Evolutionary conservation across 2,113 vertebrate genomes (phyloP).

Genomic region (Peromyscus californicus): DNA sequence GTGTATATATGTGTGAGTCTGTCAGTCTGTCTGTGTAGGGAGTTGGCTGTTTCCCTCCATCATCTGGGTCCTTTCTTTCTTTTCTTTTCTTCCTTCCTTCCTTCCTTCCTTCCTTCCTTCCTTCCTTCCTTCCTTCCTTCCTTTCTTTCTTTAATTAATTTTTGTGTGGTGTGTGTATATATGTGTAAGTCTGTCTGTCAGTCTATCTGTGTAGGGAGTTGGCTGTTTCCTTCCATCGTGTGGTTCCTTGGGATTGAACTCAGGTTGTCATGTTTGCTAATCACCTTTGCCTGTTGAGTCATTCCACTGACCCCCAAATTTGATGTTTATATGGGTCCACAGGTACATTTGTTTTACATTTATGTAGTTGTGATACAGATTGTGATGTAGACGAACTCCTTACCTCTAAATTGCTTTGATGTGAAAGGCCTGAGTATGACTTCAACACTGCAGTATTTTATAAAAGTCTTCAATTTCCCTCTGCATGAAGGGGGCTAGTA

Average conservation of each 20-base stretch:
- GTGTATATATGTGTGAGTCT: not conserved
- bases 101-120: not conserved
- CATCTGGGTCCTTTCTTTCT: no score
- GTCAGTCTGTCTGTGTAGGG: not conserved
- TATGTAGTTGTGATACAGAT: not conserved
- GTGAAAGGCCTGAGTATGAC: constrained; percentile 16
- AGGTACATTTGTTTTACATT: constrained; percentile 46
- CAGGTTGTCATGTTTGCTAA: not conserved
- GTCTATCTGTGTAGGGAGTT: not conserved
- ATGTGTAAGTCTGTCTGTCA: not conserved
- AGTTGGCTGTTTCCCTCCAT: not conserved
- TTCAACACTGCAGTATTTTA: constrained; percentile 4
- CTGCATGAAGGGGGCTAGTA: not conserved
- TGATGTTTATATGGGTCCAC: not conserved
- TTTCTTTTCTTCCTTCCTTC: no score
- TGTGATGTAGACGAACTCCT: not conserved
- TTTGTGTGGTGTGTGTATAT: not conserved
- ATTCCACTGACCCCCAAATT: not conserved
- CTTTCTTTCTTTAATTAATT: not conserved
- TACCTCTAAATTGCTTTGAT: not conserved
- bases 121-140: no score
- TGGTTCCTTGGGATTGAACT: not conserved
- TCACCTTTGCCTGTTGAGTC: not conserved
- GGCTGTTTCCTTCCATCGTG: not conserved
- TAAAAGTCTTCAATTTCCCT: constrained; percentile 61